Evolutionary conservation across 2,113 vertebrate genomes (phyloP), one percentile per base, ranked within the genome.

Genomic region (Antigone vipio): DNA sequence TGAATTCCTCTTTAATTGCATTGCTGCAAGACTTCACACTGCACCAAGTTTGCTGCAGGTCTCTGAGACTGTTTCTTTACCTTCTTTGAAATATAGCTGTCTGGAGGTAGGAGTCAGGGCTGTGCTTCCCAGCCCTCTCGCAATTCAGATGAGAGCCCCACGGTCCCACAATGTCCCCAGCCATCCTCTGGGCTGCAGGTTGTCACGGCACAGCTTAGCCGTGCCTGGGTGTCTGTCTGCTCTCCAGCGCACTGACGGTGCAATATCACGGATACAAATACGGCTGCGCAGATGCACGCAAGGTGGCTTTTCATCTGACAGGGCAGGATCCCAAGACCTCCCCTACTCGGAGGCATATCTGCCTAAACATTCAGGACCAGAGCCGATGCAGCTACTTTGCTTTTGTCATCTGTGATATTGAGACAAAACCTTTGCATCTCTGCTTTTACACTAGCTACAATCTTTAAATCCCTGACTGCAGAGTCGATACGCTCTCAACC

Each of bases 251-350:
- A 6, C 44, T 27, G 60, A 19, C 6, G 4, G 59, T 69, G 45
- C 35, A 53, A 12, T 42, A 22, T 32, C 23, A 32, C 0, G 1
- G 30, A 40, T 83, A 67, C 45, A 52, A 62, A 45, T 4, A 9
- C 0, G 0, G 0, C 82, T 29, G 32, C 5, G 34, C 19, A 40
- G 74, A 38, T 13, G 47, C 24, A 35, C 4, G 2, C 0, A 3
- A 62, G 40, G 35, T 26, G 59, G 11, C 13, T 86, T 88, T 89
- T 84, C 38, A 32, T 66, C 55, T 6, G 16, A 58, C 12, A 0
- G 0, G 35, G 45, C n/a, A 66, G 55, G 47, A 55, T 55, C 32
- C 32, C 60, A 74, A 49, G 59, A 66, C 11, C 8, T 9, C 50
- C 17, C 18, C 64, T n/a, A 23, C 32, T 59, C 6, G 0, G 30